phyloP scores from a whole-genome alignment of 2,113 vertebrate species.

The Burhinus oedicnemus region DNA sequence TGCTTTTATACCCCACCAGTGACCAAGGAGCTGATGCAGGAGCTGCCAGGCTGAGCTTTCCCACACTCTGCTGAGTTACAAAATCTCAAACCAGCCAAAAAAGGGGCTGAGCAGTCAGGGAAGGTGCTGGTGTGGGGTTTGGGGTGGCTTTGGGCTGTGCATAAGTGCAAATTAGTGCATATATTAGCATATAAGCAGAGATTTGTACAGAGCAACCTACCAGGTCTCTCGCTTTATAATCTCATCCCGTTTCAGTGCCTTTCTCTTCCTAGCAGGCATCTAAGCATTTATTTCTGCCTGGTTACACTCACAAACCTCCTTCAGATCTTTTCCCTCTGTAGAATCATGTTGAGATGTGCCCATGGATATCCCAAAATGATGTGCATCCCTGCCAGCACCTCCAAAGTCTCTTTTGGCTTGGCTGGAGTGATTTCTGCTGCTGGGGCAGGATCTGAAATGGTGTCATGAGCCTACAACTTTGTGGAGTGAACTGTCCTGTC shows the following conservation, averaged over 20 bases:
- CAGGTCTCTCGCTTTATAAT: background rate
- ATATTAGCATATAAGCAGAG: background rate
- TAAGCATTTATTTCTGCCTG: background rate
- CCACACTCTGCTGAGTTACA: background rate
- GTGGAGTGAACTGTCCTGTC: fast-evolving
- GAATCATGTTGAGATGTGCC: background rate
- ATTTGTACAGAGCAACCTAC: background rate
- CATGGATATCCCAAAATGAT: background rate
- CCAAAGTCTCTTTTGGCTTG: fast-evolving
- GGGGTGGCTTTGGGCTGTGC: background rate
- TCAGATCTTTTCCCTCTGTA: background rate
- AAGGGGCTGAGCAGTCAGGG: background rate
- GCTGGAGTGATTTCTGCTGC: background rate
- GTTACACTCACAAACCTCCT: background rate
- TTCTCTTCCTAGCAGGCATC: background rate
- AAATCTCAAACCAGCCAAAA: background rate
- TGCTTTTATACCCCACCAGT: background rate
- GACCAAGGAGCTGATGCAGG: background rate
- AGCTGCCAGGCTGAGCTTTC: background rate
- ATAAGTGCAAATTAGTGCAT: background rate
- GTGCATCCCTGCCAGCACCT: background rate
- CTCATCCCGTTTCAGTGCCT: background rate
- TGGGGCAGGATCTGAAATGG: background rate
- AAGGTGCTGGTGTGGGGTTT: fast-evolving
- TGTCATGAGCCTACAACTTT: fast-evolving